Evolutionary conservation across 2,797 vertebrate species (phyloP), one percentile per base, ranked within the genome.

Genomic region (Pampus argenteus): DNA sequence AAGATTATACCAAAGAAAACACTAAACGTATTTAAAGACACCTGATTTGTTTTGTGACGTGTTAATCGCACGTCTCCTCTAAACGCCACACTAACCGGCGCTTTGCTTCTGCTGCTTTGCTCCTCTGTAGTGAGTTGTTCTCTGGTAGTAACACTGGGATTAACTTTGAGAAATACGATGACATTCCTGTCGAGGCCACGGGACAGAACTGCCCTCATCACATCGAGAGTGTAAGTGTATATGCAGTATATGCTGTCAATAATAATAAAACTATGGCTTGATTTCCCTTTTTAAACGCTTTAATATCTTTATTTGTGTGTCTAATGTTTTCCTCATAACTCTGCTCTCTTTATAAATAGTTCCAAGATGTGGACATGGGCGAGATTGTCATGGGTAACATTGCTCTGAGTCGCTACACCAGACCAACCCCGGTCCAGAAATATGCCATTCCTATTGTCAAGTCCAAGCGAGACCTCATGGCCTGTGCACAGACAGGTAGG

Each of bases 91-190:
- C 40, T 51, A 9, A 74, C 15, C 3, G 14, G 44, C 13, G 3
- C 22, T 40, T n/a, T 51, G 4, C 56, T 4, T 50, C 23, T 58
- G 11, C 7, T 59, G 28, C 10, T 23, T n/a, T 47, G 18, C 22
- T 50, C 9, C 36, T 47, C 15, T 81, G 13, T 20, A 99, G 98
- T 59, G 98, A 99, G 79, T 91, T 99, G 10, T 99, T 99, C 85
- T 94, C 97, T 71, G 97, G 91, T 91, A 95, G 97, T 65, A 99
- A 99, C 91, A 99, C 97, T 60, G 97, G 97, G 82, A 99, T 99
- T 88, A 99, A 99, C 87, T 99, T 99, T 93, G 98, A 99, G 92
- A 99, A 99, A 81, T 99, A 99, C 0, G 98, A 99, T 67, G 98
- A 99, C 93, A 99, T 99, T 95, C 98, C 98, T 42, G 98, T 99